Evolutionary conservation across 2,797 vertebrate genomes (phyloP).

Genomic region (Leuciscus waleckii): DNA sequence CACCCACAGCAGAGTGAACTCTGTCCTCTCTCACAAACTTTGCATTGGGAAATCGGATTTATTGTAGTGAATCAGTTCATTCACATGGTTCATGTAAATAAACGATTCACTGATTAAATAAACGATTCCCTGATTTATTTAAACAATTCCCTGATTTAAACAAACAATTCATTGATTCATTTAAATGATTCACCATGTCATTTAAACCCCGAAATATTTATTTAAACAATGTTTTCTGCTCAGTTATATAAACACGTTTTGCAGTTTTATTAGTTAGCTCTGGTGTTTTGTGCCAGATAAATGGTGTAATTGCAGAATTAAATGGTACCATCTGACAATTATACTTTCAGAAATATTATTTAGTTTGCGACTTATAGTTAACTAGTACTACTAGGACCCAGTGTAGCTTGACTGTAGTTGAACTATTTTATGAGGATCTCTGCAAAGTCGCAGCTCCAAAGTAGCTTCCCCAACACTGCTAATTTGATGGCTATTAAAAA

Average conservation of each 20-base stretch:
- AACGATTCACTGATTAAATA: slow-evolving; percentile 33
- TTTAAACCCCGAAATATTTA: slow-evolving; percentile 14
- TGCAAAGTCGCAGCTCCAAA: neutral
- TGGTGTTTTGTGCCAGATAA: slow-evolving; percentile 14
- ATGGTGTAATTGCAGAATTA: slow-evolving; percentile 4
- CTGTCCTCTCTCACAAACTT: slow-evolving; percentile 1
- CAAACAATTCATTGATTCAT: slow-evolving; percentile 26
- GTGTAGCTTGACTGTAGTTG: neutral
- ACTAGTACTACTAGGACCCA: neutral
- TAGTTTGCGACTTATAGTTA: neutral
- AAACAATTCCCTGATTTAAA: slow-evolving; percentile 28
- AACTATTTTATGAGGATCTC: neutral
- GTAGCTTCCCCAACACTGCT: slow-evolving; percentile 16
- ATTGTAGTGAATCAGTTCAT: slow-evolving; percentile 25
- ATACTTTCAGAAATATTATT: neutral
- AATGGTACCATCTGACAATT: slow-evolving; percentile 6
- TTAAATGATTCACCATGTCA: slow-evolving; percentile 23
- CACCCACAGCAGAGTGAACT: neutral
- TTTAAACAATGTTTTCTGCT: slow-evolving; percentile 16
- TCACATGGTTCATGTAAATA: slow-evolving; percentile 18
- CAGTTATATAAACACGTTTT: slow-evolving; percentile 26
- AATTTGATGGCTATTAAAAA: slow-evolving; percentile 6
- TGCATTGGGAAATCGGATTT: slow-evolving; percentile 23
- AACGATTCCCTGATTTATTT: slow-evolving; percentile 33
- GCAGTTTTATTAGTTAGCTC: slow-evolving; percentile 29